Conservation (phyloP, 2,113 vertebrate species). For the Castor canadensis region DNA sequence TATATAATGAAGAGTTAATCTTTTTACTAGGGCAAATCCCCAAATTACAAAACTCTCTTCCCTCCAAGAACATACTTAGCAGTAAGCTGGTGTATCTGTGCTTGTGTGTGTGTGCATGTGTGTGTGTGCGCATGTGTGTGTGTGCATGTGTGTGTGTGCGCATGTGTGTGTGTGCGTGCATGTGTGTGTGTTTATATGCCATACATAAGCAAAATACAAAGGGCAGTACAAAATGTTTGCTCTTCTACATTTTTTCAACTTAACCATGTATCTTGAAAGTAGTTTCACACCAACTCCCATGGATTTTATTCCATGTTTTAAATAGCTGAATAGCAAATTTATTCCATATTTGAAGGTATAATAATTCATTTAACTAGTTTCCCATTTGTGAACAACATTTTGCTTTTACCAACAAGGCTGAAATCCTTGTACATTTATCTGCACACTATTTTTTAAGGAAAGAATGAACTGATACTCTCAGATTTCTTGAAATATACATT, state of each 20-base stretch:
- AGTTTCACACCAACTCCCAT: not conserved
- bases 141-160: not conserved
- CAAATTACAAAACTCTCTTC: not conserved
- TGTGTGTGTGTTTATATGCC: not conserved
- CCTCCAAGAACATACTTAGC: not conserved
- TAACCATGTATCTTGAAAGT: not conserved
- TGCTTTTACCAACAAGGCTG: not conserved
- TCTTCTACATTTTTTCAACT: not conserved
- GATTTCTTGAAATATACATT: not conserved
- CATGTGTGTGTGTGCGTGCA: not conserved
- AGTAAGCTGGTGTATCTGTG: not conserved
- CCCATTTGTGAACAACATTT: not conserved
- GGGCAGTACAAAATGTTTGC: not conserved
- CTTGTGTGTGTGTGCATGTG: not conserved
- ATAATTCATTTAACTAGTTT: constrained; percentile 17
- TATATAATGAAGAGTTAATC: not conserved
- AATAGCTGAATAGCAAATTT: not conserved
- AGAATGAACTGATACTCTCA: not conserved
- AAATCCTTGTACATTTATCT: not conserved
- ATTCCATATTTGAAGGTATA: not conserved
- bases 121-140: not conserved
- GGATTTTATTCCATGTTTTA: constrained; percentile 2
- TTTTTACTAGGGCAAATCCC: not conserved
- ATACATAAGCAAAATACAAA: not conserved
- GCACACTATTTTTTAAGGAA: constrained; percentile 19